Conservation (phyloP, 2,113 vertebrate genomes). For the Nanger granti region DNA sequence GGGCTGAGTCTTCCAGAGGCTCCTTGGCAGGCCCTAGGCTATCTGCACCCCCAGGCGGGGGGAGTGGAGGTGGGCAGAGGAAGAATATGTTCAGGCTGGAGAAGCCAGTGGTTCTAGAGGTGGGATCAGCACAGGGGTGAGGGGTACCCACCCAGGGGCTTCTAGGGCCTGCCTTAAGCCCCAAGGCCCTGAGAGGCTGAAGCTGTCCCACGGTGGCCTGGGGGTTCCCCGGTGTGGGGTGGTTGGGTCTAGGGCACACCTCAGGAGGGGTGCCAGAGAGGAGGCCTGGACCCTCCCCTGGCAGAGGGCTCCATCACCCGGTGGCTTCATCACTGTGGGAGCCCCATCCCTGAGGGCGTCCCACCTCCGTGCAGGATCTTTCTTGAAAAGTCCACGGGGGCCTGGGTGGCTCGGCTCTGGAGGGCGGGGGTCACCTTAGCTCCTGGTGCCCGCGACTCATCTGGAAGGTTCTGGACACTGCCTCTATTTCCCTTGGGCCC, state of each 20-base stretch:
- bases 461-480: neutral
- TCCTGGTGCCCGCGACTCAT: fast-evolving
- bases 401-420: neutral
- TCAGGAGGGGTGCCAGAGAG: neutral
- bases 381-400: neutral
- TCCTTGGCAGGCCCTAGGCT: neutral
- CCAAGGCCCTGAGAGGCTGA: neutral
- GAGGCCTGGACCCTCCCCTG: neutral
- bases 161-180: too few relatives aligned
- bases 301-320: neutral
- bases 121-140: neutral
- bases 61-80: neutral
- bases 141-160: neutral
- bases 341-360: fast-evolving
- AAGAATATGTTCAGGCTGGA: too few relatives aligned
- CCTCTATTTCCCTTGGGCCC: fast-evolving
- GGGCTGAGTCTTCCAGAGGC: neutral
- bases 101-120: neutral
- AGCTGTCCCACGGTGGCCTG: neutral
- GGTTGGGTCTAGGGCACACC: neutral
- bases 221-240: fast-evolving
- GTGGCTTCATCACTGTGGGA: neutral
- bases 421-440: neutral
- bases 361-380: neutral
- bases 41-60: fast-evolving